Evolutionary conservation across 2,113 vertebrate species (phyloP).

Genomic region (Phyllostomus hastatus): DNA sequence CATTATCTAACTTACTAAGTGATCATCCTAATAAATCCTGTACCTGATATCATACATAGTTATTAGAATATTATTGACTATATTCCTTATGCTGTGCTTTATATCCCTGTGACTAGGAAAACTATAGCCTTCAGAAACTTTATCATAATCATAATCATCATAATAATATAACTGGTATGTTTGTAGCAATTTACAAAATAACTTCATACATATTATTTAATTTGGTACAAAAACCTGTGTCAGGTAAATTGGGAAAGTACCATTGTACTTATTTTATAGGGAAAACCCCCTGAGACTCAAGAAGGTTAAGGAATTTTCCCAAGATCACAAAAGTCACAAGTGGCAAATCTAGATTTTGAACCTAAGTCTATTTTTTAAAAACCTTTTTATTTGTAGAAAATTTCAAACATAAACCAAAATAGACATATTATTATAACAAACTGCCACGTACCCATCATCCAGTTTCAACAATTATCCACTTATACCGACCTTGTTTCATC

Average conservation of each 20-base stretch:
- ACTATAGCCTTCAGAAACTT: background rate
- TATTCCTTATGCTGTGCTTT: no score
- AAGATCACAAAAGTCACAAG: background rate
- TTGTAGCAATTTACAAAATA: constrained; percentile 34
- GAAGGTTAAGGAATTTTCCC: background rate
- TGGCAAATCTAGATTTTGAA: constrained; percentile 8
- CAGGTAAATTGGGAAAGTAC: constrained; percentile 2
- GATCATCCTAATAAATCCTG: no score
- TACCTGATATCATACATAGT: no score
- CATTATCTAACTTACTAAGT: no score
- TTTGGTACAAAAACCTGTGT: background rate
- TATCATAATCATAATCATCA: background rate
- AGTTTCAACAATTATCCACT: background rate
- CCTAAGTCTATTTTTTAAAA: background rate
- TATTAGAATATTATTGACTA: no score
- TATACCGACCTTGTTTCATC: background rate
- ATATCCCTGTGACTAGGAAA: background rate
- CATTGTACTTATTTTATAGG: background rate
- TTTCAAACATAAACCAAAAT: constrained; percentile 18
- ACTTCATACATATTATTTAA: constrained; percentile 14
- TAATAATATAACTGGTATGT: background rate
- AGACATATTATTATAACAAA: background rate
- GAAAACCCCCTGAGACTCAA: background rate
- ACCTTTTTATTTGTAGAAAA: background rate
- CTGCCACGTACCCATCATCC: background rate